Evolutionary conservation across 2,888 invertebrate genomes (phyloP).

Genomic region (Bruchidius siliquastri): DNA sequence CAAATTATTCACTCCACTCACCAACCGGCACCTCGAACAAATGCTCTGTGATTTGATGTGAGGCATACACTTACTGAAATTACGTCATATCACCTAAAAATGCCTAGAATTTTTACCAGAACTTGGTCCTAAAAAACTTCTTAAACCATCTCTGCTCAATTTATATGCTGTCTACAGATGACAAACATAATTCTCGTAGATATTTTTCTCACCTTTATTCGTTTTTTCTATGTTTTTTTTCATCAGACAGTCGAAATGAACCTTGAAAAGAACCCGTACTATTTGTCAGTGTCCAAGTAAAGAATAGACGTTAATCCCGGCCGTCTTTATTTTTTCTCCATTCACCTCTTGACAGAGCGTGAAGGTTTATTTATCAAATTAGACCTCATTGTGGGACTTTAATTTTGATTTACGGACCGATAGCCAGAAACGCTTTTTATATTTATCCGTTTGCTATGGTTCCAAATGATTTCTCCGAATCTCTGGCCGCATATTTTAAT

Average conservation of each 20-base stretch:
- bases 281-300: background rate
- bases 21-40: too few relatives aligned
- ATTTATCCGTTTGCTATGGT: background rate
- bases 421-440: background rate
- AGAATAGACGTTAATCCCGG: background rate
- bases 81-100: too few relatives aligned
- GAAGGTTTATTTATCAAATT: conserved; percentile 10
- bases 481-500: background rate
- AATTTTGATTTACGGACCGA: conserved; percentile 6
- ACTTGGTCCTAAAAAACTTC: too few relatives aligned
- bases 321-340: background rate
- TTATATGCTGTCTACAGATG: background rate
- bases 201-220: background rate
- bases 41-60: too few relatives aligned
- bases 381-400: conserved; percentile 10
- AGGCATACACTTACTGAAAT: too few relatives aligned
- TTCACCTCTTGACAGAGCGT: conserved; percentile 4
- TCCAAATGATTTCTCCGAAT: background rate
- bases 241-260: background rate
- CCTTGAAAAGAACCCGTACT: background rate
- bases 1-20: too few relatives aligned
- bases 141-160: background rate
- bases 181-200: background rate
- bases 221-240: background rate
- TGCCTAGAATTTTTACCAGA: too few relatives aligned